Conservation (phyloP, 1,140 invertebrate species). For the Melitaea cinxia region DNA sequence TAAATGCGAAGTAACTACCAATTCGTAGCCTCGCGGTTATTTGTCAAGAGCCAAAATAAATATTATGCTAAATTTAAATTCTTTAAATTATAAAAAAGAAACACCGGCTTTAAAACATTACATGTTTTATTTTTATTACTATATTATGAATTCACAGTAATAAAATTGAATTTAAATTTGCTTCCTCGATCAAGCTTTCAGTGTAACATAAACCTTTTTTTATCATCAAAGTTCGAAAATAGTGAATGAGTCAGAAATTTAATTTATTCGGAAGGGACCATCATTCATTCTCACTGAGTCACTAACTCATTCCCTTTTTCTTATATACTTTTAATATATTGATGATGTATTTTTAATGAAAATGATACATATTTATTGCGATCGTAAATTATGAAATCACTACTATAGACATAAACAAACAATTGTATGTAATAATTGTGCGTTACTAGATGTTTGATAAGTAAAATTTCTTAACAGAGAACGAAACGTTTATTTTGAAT, state of each 20-base stretch:
- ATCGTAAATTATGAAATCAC: no score
- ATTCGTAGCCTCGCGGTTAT: no score
- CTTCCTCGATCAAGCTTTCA: constrained; percentile 11
- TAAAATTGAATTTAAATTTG: neutral
- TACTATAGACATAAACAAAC: no score
- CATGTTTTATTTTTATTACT: neutral
- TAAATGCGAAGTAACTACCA: no score
- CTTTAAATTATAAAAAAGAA: neutral
- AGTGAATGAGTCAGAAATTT: constrained; percentile 57
- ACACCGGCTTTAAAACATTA: neutral
- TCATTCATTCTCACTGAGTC: constrained; percentile 26
- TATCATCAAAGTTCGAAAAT: constrained; percentile 52
- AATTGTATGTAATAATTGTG: no score
- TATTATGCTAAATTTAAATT: neutral
- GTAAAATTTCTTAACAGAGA: no score
- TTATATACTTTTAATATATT: neutral
- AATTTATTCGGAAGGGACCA: constrained; percentile 44
- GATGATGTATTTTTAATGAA: no score
- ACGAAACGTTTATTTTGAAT: no score
- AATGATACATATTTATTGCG: no score
- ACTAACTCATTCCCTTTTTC: constrained; percentile 26
- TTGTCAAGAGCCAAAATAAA: no score
- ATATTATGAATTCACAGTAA: neutral
- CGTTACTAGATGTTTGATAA: no score
- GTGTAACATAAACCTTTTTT: constrained; percentile 20